Base-by-base conservation (phyloP, 2,888 invertebrate species). In the Phortica okadai region DNA sequence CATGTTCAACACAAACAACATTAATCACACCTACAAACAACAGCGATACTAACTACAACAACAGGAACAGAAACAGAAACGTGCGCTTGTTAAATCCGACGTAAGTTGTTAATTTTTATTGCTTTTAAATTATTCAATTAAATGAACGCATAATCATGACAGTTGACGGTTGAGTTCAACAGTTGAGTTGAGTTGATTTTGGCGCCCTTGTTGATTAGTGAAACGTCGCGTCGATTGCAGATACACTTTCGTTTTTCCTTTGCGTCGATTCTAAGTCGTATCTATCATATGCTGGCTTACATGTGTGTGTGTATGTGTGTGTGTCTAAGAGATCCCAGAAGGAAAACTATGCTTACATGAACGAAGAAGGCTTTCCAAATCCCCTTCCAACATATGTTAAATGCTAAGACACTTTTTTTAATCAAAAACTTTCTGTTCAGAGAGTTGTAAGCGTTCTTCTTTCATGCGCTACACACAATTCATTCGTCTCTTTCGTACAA, bases 51-150 rank as follows among this genome's bases (percentile, higher is more conserved):
- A 81, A 74, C 77, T 78, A 44, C 45, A 76, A 69, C 59, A 70
- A 45, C 33, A 7, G 54, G 45, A 67, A 44, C 54, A 76, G 69
- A 50, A 70, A 45, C 33, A 7, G 54, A 54, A 67, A 69, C 44
- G 67, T 33, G 58, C 58, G 58, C 58, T 58, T 58, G 14, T 58
- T 14, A 58, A 58, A 41, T 75, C 59, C 79, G 8, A 82, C 80
- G 85, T 85, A 74, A 85, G 88, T 83, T 83, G 69, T 78, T 79
- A 76, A 76, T 75, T 82, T 81, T 73, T 79, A 78, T 81, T 70
- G 73, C 78, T 76, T 73, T 56, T 74, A 76, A 78, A 74, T 69
- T 69, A 69, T 69, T 81, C 84, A 82, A 82, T 83, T 83, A 83
- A 80, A 72, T 79, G 78, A 83, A 82, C 78, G 79, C 82, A 79